Percentiles rank a stretch among this genome's conserved stretches.
Evolutionary conservation across 2,797 vertebrate species (phyloP).

Genomic region (Hyperoplus immaculatus): DNA sequence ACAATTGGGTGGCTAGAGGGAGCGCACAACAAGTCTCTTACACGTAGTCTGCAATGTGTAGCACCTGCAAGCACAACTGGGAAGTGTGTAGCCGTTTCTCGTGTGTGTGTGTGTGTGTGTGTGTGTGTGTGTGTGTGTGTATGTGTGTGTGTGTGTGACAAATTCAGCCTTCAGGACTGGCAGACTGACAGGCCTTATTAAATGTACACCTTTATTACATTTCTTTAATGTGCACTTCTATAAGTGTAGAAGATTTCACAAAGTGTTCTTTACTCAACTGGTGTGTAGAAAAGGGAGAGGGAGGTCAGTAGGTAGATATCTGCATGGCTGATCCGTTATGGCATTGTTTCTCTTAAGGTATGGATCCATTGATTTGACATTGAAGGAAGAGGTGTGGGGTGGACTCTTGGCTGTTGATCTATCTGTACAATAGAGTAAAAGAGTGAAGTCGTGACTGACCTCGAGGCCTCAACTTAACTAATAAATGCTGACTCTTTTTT

Average conservation of each 20-base stretch:
- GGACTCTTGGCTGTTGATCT: slow-evolving; percentile 21
- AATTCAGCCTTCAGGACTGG: background rate
- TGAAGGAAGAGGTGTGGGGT: slow-evolving; percentile 32
- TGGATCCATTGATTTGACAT: slow-evolving; percentile 58
- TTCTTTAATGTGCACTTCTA: slow-evolving; percentile 3
- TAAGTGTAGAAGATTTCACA: background rate
- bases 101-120: background rate
- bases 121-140: background rate
- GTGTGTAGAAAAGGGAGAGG: background rate
- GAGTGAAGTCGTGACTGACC: slow-evolving; percentile 14
- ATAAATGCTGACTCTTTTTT: background rate
- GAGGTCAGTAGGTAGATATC: background rate
- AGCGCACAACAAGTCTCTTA: slow-evolving; percentile 68
- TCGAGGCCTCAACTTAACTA: background rate
- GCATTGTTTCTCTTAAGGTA: slow-evolving; percentile 25
- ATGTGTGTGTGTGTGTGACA: background rate
- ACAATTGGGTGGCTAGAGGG: slow-evolving; percentile 66
- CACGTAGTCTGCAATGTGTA: slow-evolving; percentile 48
- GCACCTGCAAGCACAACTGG: slow-evolving; percentile 26
- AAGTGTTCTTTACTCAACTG: background rate
- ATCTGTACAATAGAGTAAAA: slow-evolving; percentile 29
- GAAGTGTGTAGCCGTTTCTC: background rate
- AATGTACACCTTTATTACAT: background rate
- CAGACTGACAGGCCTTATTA: background rate
- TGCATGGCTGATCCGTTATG: slow-evolving; percentile 31